Percentiles rank a stretch among this genome's conserved stretches.
These are phyloP conservation scores for Aldabrachelys gigantea DNA, from an alignment of 2,113 vertebrate genomes.

Conservation along the genomic window DNA sequence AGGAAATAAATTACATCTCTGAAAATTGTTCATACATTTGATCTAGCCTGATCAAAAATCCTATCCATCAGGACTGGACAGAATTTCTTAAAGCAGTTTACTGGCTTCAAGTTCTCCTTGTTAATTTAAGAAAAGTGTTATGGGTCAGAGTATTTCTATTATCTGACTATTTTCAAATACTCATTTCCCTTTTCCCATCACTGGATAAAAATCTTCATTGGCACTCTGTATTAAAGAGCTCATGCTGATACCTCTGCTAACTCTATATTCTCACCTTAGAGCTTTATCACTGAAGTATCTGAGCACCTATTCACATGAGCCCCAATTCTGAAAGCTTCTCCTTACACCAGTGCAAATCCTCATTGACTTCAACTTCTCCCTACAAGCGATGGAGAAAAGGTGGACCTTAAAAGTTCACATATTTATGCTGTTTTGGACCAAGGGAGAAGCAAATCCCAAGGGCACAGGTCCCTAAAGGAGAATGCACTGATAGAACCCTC, in stretches of 20 bases:
- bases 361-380: not conserved
- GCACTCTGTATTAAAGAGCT: slow-evolving; percentile 37
- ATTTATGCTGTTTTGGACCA: not conserved
- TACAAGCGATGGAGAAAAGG: not conserved
- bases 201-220: slow-evolving; percentile 37
- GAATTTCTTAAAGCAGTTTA: slow-evolving; percentile 41
- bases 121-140: slow-evolving; percentile 67
- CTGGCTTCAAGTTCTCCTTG: slow-evolving; percentile 28
- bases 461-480: not conserved
- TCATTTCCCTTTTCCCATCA: slow-evolving; percentile 45
- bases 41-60: slow-evolving; percentile 39
- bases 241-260: slow-evolving; percentile 44
- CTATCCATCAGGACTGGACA: slow-evolving; percentile 30
- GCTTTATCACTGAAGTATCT: not conserved
- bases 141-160: slow-evolving; percentile 59
- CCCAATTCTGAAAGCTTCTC: not conserved
- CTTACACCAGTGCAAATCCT: not conserved
- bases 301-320: not conserved
- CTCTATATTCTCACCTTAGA: rapidly evolving
- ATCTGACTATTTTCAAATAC: slow-evolving; percentile 65
- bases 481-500: not conserved
- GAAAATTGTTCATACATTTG: slow-evolving; percentile 48
- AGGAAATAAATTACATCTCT: slow-evolving; percentile 55
- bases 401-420: not conserved
- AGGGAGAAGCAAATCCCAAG: not conserved